Evolutionary conservation across 64 coral and sea anemone genomes (phyloP).

Genomic region (Acropora yongei): DNA sequence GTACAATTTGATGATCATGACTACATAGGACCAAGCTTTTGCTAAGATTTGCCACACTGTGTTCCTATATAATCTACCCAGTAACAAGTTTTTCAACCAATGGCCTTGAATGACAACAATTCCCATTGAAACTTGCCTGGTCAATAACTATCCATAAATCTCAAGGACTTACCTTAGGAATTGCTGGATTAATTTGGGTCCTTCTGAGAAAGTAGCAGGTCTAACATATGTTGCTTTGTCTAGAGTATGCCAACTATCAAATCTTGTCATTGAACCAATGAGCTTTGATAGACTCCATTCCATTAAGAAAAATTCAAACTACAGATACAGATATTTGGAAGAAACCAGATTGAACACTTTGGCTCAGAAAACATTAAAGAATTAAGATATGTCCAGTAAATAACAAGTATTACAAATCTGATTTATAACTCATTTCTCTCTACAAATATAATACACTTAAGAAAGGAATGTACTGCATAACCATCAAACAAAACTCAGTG

Average conservation of each 20-base stretch:
- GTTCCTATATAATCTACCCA: neutral
- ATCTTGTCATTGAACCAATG: conserved; percentile 12
- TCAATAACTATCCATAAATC: conserved; percentile 10
- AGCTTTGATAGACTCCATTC: neutral
- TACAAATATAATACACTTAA: neutral
- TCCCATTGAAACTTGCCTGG: conserved; percentile 13
- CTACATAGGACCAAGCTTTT: conserved; percentile 35
- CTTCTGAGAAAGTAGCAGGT: neutral
- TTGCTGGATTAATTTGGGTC: neutral
- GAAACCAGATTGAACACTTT: conserved; percentile 17
- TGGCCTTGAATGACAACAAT: conserved; percentile 27
- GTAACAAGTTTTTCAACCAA: neutral
- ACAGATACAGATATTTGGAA: conserved; percentile 24
- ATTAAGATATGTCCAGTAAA: neutral
- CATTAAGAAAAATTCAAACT: neutral
- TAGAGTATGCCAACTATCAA: neutral
- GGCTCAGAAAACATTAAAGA: neutral
- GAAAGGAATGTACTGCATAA: too few species aligned
- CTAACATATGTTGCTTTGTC: conserved; percentile 10
- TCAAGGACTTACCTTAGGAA: neutral
- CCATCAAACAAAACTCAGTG: too few species aligned
- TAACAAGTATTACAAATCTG: neutral
- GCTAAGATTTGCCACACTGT: neutral
- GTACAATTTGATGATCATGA: conserved; percentile 26
- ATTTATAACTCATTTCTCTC: neutral